Percentiles rank a stretch among this genome's conserved stretches.
Evolutionary conservation across 2,797 vertebrate genomes (phyloP).

Genomic region (Tragopan temminckii): DNA sequence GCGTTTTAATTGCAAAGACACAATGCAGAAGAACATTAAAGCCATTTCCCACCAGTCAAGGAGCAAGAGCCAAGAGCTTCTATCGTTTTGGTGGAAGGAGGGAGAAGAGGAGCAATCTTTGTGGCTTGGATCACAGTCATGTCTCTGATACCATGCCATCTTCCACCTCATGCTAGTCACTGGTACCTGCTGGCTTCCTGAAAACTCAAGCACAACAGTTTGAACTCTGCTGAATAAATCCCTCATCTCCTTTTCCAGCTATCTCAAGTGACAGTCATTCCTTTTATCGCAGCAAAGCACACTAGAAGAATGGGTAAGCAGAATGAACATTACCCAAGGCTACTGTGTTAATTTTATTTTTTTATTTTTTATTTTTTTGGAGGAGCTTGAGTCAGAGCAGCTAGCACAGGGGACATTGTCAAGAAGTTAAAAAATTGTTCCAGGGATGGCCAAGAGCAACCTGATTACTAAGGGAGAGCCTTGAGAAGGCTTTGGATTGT

Average conservation of each 20-base stretch:
- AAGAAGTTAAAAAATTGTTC: constrained; percentile 17
- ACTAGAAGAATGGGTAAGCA: constrained; percentile 1
- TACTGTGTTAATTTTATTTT: not conserved
- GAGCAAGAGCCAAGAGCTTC: not conserved
- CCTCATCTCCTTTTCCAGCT: constrained; percentile 14
- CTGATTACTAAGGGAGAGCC: not conserved
- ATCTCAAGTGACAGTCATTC: constrained; percentile 37
- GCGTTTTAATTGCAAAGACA: not conserved
- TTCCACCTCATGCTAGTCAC: not conserved
- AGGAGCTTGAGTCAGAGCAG: not conserved
- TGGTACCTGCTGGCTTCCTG: not conserved
- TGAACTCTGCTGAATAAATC: constrained; percentile 20
- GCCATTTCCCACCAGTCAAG: not conserved
- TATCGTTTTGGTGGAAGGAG: not conserved
- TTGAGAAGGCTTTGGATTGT: not conserved
- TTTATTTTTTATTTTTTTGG: not conserved
- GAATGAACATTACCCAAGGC: constrained; percentile 37
- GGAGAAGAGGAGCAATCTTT: rapidly evolving
- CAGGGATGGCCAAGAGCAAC: not conserved
- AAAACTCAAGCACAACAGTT: not conserved
- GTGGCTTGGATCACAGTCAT: not conserved
- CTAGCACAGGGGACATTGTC: not conserved
- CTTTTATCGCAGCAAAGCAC: not conserved
- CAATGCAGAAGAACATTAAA: not conserved
- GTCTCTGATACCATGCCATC: not conserved